phyloP scores from a whole-genome alignment of 2,113 vertebrate species.

The Alethe castanea region DNA sequence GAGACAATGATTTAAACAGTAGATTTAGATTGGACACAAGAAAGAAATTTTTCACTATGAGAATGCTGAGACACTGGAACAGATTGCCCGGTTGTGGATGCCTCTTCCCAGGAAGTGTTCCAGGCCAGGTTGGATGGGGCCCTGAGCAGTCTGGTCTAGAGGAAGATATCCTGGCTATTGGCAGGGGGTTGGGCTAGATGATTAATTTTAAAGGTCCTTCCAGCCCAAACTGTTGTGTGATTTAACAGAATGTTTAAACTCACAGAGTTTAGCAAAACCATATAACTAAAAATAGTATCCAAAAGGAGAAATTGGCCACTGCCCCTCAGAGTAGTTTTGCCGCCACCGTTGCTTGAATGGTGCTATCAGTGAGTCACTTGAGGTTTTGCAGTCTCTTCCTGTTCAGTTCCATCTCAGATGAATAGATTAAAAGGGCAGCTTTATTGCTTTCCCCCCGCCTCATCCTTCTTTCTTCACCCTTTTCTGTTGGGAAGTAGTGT shows the following conservation, averaged over 20 bases:
- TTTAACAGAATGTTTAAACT: background rate
- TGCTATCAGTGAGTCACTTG: background rate
- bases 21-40: background rate
- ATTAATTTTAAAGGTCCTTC: background rate
- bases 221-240: background rate
- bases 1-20: background rate
- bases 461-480: background rate
- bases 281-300: background rate
- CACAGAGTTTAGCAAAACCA: background rate
- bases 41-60: background rate
- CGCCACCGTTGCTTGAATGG: background rate
- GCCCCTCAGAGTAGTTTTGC: background rate
- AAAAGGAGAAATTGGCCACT: background rate
- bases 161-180: background rate
- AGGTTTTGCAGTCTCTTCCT: background rate
- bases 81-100: background rate
- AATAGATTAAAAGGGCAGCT: background rate
- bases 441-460: background rate
- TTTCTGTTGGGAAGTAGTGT: background rate
- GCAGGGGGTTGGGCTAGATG: background rate
- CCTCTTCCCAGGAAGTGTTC: background rate
- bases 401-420: background rate
- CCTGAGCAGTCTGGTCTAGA: background rate
- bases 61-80: background rate
- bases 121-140: background rate